These are phyloP conservation scores for Pipa parva DNA, from an alignment of 2,113 vertebrate species.

Conservation along the genomic window DNA sequence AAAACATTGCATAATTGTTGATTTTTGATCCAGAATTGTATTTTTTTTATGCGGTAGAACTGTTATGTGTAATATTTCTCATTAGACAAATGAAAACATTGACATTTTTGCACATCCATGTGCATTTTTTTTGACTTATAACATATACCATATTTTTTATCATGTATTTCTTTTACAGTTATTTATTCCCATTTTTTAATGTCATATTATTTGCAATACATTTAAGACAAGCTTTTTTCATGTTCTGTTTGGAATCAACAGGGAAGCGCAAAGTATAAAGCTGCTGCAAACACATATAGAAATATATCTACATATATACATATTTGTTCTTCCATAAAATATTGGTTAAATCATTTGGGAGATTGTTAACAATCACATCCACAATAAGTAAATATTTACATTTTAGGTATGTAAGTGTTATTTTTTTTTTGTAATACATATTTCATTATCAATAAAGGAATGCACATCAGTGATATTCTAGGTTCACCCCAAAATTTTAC, in stretches of 20 bases:
- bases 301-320: constrained; percentile 58
- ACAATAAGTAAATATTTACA: constrained; percentile 47
- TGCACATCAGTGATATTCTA: constrained; percentile 91
- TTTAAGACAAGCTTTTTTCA: constrained; percentile 65
- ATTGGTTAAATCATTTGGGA: constrained; percentile 59
- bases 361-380: constrained; percentile 50
- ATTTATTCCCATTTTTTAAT: constrained; percentile 53
- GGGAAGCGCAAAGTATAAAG: constrained; percentile 99
- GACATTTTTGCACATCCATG: constrained; percentile 73
- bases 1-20: constrained; percentile 74
- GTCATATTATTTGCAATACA: constrained; percentile 63
- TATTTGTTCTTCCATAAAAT: constrained; percentile 75
- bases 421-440: constrained; percentile 53
- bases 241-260: constrained; percentile 91
- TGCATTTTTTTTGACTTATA: constrained; percentile 68
- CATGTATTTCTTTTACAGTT: constrained; percentile 56
- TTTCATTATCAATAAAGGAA: constrained; percentile 85
- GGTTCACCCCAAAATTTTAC: constrained; percentile 45
- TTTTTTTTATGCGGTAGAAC: constrained; percentile 83
- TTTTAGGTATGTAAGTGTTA: constrained; percentile 54
- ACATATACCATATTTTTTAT: constrained; percentile 65
- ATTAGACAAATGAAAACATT: constrained; percentile 72
- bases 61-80: constrained; percentile 79
- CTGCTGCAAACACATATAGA: constrained; percentile 82
- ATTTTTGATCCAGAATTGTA: constrained; percentile 68